These are phyloP conservation scores for Heliconius cydno DNA, from an alignment of 2,888 invertebrate species.

Conservation along the genomic window DNA sequence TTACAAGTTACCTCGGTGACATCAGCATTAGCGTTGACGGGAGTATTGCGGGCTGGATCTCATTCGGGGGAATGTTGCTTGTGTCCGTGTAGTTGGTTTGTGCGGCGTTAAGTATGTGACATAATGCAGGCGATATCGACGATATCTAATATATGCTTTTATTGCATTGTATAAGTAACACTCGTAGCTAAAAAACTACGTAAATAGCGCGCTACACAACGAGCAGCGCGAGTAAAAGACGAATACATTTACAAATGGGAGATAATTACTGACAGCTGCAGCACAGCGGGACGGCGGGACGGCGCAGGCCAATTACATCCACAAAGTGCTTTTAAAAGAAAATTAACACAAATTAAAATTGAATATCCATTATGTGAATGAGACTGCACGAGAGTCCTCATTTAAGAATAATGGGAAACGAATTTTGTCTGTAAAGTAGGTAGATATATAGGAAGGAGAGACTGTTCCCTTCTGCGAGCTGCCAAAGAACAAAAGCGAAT, in stretches of 20 bases:
- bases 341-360: constrained; percentile 35
- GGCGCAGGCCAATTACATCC: constrained; percentile 20
- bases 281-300: constrained; percentile 3
- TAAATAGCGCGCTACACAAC: constrained; percentile 5
- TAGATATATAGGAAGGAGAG: constrained; percentile 1
- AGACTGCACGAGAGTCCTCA: constrained; percentile 24
- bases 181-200: not conserved
- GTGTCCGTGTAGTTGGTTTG: too few relatives aligned
- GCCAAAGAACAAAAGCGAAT: constrained; percentile 24
- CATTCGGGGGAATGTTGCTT: too few relatives aligned
- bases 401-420: constrained; percentile 33
- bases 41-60: not conserved
- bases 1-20: not conserved
- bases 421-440: constrained; percentile 10
- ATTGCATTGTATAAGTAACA: not conserved
- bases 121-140: not conserved
- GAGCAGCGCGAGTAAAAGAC: not conserved
- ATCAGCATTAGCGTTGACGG: not conserved
- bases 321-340: constrained; percentile 29
- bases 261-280: constrained; percentile 24
- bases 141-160: not conserved
- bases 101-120: not conserved
- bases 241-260: constrained; percentile 23
- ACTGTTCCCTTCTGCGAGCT: constrained; percentile 11
- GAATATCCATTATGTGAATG: constrained; percentile 34